A percentile compares a stretch with the other conserved stretches of the same genome.
These are phyloP conservation scores for Agapornis roseicollis DNA, from an alignment of 2,113 vertebrate genomes.

Conservation along the genomic window DNA sequence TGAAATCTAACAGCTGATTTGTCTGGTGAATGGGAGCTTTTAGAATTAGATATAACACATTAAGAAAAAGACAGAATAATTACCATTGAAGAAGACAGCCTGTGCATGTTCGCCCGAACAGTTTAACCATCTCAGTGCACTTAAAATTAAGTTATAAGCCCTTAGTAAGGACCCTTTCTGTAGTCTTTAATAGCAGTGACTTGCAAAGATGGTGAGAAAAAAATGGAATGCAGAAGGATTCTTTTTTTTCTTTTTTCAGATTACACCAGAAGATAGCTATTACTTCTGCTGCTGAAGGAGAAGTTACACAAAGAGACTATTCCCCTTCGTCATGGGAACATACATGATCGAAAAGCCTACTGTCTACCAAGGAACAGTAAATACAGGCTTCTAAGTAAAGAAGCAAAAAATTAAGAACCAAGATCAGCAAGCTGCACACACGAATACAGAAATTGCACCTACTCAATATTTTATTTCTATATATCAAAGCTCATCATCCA, in stretches of 20 bases:
- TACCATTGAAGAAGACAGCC: background rate
- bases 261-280: background rate
- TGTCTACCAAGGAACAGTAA: background rate
- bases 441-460: background rate
- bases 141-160: background rate
- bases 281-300: background rate
- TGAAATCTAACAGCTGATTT: background rate
- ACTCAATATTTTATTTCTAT: background rate
- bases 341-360: background rate
- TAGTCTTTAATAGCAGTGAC: background rate
- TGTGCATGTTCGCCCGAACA: background rate
- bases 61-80: background rate
- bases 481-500: background rate
- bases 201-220: background rate
- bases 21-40: background rate
- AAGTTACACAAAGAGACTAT: background rate
- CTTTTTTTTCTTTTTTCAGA: background rate
- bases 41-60: background rate
- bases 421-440: background rate
- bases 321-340: background rate
- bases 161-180: background rate
- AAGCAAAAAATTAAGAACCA: background rate
- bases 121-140: rapidly evolving
- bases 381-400: background rate
- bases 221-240: background rate